Base-by-base conservation (phyloP, 1,140 invertebrate species). In the Choristoneura fumiferana region DNA sequence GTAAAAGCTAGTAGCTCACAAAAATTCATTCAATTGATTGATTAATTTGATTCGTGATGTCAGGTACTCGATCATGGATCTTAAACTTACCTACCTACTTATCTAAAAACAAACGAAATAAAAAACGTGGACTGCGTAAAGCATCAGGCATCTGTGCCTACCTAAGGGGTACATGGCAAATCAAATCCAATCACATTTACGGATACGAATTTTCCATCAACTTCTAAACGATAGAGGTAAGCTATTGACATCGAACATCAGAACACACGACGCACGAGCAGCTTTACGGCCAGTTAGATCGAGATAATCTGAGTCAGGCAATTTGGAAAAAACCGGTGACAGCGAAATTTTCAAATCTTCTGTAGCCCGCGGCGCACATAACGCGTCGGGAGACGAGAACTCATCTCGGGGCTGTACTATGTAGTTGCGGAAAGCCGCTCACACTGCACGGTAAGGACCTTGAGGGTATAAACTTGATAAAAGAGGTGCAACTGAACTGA, bases 271-370 rank as follows among this genome's bases (percentile, higher is more conserved):
- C 18, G 43, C 76, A 72, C 22, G 22, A 29, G 22, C 69, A 62
- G 65, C 65, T 76, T 78, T 76, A 78, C 65, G 64, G 65, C 62
- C 66, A 71, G 67, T 76, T 71, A 71, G 67, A 74, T n/a, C 65
- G 62, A 76, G 69, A 74, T 76, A 67, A 70, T 64, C 60, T 52
- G 34, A 54, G 58, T 49, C 39, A 60, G 64, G 71, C 62, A 63
- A 65, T 62, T 63, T 65, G 59, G 60, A 68, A 71, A 29, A 72
- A 67, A 65, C 67, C 66, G 66, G 62, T 69, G 73, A 62, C 73
- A 67, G 62, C 69, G 65, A 56, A 67, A 61, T 65, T 62, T 57
- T 60, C 58, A 45, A 60, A 71, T 62, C 60, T 62, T 62, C 8
- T 8, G 13, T 65, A 59, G 67, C 69, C 70, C 60, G 52, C 54